Evolutionary conservation across 2,113 vertebrate genomes (phyloP), one percentile per base, ranked within the genome.

Genomic region (Triplophysa dalaica): DNA sequence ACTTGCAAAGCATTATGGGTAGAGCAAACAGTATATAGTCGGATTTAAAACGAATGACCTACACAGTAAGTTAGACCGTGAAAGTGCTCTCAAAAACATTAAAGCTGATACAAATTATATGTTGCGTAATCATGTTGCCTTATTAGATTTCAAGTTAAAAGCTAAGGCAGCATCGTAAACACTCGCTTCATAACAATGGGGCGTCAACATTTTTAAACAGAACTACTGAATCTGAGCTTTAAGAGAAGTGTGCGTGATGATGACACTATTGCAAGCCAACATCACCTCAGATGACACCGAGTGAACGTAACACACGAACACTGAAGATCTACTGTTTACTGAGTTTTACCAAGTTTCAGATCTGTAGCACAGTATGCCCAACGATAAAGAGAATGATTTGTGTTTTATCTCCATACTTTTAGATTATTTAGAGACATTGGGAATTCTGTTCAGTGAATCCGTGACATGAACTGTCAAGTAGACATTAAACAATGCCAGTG

Each of bases 311-410:
- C 77, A 22, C 52, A 56, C 50, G 68, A 62, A 61, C 54, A 50
- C 72, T 63, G 61, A 73, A 87, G 83, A 60, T 64, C 43, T 58
- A 69, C 76, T 85, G 83, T 64, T 38, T 58, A 69, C 76, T 85
- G 83, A 83, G 80, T 24, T 24, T 24, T 24, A 24, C 24, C 2
- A 87, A 81, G 87, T 87, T 84, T 84, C 82, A 85, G 67, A 70
- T 77, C 63, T 64, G 65, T 79, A 77, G n/a, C 66, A 69, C 72
- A 79, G 82, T 89, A 85, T 88, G 76, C 82, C 81, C 70, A 38
- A 70, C 67, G 21, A 73, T 61, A 70, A 81, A 75, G 84, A 79
- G 80, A 77, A 83, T 82, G 72, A 67, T 75, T 10, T 64, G 50
- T 17, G n/a, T 81, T 61, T 62, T 17, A 74, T 74, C 65, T 69